phyloP scores from a whole-genome alignment of 1,140 invertebrate species.

The Drosophila paulistorum region DNA sequence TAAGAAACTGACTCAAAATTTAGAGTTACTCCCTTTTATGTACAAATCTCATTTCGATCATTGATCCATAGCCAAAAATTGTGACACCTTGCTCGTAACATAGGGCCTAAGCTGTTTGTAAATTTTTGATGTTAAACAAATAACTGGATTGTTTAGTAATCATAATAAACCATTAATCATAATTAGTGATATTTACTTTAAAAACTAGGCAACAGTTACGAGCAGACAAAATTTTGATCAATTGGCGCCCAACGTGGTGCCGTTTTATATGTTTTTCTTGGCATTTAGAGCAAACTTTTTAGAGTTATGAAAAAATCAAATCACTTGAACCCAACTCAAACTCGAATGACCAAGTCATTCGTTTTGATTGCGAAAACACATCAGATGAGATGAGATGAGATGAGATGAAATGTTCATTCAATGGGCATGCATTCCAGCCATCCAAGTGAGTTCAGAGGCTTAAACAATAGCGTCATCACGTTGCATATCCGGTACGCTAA shows the following conservation, averaged over 20 bases:
- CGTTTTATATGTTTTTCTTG: background rate
- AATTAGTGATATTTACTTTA: slow-evolving; percentile 9
- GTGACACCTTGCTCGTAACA: background rate
- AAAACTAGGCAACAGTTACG: background rate
- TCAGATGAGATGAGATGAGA: background rate
- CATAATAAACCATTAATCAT: slow-evolving; percentile 9
- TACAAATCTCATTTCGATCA: too few species aligned
- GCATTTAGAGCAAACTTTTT: slow-evolving; percentile 4
- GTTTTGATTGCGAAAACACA: slow-evolving; percentile 11
- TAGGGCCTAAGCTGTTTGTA: background rate
- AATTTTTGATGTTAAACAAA: slow-evolving; percentile 9
- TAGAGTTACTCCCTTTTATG: too few species aligned
- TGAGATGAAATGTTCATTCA: slow-evolving; percentile 19
- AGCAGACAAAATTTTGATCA: background rate
- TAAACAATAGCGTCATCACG: slow-evolving; percentile 73
- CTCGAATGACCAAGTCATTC: slow-evolving; percentile 2
- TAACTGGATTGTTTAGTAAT: slow-evolving; percentile 21
- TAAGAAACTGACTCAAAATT: too few species aligned
- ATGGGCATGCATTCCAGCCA: slow-evolving; percentile 29
- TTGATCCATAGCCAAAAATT: background rate
- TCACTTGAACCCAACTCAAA: background rate
- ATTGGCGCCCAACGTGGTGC: background rate
- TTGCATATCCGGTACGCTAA: slow-evolving; percentile 77
- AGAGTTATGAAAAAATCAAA: background rate
- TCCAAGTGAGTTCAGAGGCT: slow-evolving; percentile 25